A percentile compares a stretch with the other conserved stretches of the same genome.
phyloP scores from a whole-genome alignment of 1,140 invertebrate species.

The Drosophila tani region DNA sequence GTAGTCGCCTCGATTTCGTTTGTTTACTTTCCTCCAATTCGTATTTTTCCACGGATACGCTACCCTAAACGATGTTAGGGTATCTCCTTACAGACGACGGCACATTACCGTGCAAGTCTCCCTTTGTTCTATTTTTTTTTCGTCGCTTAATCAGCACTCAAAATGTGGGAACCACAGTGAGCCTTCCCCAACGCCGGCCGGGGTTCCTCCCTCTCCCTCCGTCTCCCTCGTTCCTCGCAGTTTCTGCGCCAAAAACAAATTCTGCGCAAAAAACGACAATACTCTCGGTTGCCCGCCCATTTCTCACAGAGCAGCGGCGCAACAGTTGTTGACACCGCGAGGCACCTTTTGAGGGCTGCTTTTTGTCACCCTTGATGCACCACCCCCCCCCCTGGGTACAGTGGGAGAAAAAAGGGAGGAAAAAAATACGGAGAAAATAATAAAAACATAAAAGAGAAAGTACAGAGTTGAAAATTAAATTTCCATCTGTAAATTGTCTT shows the following conservation, averaged over 20 bases:
- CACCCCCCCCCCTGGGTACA: not conserved
- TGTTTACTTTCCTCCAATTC: not conserved
- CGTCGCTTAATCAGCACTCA: slow-evolving; percentile 56
- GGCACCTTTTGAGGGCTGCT: slow-evolving; percentile 3
- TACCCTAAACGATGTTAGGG: slow-evolving; percentile 9
- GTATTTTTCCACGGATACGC: slow-evolving; percentile 12
- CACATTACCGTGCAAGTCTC: slow-evolving; percentile 25
- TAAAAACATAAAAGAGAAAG: not conserved
- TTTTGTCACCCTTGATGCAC: not conserved
- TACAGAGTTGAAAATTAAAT: not conserved
- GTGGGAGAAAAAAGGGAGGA: not conserved
- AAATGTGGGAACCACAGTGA: slow-evolving; percentile 55
- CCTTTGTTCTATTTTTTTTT: slow-evolving; percentile 20
- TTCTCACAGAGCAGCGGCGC: slow-evolving; percentile 19
- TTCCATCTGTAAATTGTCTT: too few species aligned
- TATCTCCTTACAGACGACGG: slow-evolving; percentile 24
- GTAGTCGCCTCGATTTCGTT: not conserved
- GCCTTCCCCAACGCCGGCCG: slow-evolving; percentile 1
- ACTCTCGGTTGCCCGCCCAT: slow-evolving; percentile 5
- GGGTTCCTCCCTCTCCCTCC: not conserved
- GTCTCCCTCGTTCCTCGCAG: not conserved
- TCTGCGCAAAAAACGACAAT: slow-evolving; percentile 7
- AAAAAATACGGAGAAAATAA: not conserved
- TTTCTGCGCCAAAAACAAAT: slow-evolving; percentile 16
- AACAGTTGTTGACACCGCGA: slow-evolving; percentile 33